phyloP scores from a whole-genome alignment of 2,888 invertebrate genomes.

The Caenorhabditis virilis region DNA sequence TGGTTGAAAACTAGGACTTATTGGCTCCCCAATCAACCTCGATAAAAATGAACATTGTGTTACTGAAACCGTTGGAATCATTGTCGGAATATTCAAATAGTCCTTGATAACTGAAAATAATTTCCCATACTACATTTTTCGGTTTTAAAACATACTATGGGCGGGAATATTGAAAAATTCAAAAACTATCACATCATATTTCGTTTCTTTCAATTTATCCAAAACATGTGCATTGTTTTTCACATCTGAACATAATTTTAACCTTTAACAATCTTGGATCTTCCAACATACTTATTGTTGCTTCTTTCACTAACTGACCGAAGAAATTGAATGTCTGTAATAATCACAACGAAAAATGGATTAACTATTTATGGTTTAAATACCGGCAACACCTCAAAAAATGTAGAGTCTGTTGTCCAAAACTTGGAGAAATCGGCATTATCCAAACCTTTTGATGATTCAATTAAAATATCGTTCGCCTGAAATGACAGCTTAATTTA shows the following conservation, averaged over 20 bases:
- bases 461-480: not conserved
- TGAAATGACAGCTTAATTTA: not conserved
- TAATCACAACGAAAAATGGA: too few relatives aligned
- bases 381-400: not conserved
- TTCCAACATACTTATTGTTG: too few relatives aligned
- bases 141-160: not conserved
- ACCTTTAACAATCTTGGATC: too few relatives aligned
- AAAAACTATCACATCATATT: conserved; percentile 12
- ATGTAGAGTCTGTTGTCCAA: not conserved
- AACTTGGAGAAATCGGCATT: not conserved
- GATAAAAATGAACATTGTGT: not conserved
- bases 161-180: conserved; percentile 3
- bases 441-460: not conserved
- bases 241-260: not conserved
- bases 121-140: conserved; percentile 3
- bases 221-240: not conserved
- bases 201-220: conserved; percentile 10
- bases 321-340: too few relatives aligned
- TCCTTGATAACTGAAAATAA: conserved; percentile 18
- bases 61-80: not conserved
- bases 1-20: not conserved
- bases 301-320: too few relatives aligned
- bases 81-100: not conserved
- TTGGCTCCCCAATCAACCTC: not conserved
- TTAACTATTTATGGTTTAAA: not conserved